phyloP scores from a whole-genome alignment of 2,113 vertebrate genomes.

The Acrocephalus kingi region DNA sequence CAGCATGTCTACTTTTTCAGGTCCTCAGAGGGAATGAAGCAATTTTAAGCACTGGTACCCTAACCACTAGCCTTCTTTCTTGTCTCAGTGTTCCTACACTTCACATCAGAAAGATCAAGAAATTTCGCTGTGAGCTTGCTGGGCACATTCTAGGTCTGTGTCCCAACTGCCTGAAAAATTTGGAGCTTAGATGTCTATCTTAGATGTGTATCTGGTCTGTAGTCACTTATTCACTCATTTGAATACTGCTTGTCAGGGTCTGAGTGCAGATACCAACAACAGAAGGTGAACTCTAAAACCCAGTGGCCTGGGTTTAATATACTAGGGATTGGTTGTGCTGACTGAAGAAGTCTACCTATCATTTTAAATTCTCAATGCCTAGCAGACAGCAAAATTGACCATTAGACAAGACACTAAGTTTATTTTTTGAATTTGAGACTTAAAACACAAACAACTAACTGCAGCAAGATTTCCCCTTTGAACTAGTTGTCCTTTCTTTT shows the following conservation, averaged over 20 bases:
- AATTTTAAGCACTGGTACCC: neutral
- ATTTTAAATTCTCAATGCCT: neutral
- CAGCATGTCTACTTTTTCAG: neutral
- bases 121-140: rapidly evolving
- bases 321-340: neutral
- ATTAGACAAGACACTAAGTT: neutral
- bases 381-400: neutral
- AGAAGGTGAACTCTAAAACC: neutral
- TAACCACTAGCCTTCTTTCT: neutral
- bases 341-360: neutral
- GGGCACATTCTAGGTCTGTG: neutral
- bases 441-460: neutral
- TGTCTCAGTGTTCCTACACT: rapidly evolving
- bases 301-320: neutral
- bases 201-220: neutral
- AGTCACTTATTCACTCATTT: neutral
- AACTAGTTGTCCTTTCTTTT: neutral
- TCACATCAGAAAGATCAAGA: neutral
- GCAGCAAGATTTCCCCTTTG: neutral
- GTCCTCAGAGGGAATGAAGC: neutral
- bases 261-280: neutral
- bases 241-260: neutral
- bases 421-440: neutral
- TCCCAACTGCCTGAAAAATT: neutral
- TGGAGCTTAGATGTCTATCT: neutral